Conservation (phyloP, 2,888 invertebrate species). For the Pyrgus malvae region DNA sequence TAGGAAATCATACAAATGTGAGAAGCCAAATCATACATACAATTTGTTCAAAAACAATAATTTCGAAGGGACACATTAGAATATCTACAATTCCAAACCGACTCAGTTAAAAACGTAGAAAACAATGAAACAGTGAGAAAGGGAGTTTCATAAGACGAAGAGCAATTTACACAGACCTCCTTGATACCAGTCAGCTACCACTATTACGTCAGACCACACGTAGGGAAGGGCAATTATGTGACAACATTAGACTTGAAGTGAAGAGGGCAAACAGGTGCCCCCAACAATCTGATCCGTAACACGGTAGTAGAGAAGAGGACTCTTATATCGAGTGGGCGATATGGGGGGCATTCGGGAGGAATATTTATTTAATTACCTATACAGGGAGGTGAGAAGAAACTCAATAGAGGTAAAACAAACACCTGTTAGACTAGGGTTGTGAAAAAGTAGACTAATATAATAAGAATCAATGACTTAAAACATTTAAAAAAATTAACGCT, state of each 20-base stretch:
- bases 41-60: too few species aligned
- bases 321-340: slow-evolving; percentile 38
- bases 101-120: not conserved
- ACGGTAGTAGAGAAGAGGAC: slow-evolving; percentile 49
- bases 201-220: slow-evolving; percentile 41
- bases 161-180: not conserved
- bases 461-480: too few species aligned
- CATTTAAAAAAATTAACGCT: too few species aligned
- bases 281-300: slow-evolving; percentile 53
- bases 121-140: not conserved
- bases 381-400: too few species aligned
- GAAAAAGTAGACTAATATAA: too few species aligned
- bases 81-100: too few species aligned
- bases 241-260: slow-evolving; percentile 54
- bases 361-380: not conserved
- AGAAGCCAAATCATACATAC: too few species aligned
- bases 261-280: slow-evolving; percentile 62
- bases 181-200: slow-evolving; percentile 1
- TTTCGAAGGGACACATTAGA: too few species aligned
- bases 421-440: too few species aligned
- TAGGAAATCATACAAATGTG: too few species aligned
- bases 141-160: too few species aligned
- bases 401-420: too few species aligned
- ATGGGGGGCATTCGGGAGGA: slow-evolving; percentile 42
- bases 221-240: slow-evolving; percentile 60